Evolutionary conservation across 1,140 invertebrate species (phyloP).

Genomic region (Macrocentrus cingulum): DNA sequence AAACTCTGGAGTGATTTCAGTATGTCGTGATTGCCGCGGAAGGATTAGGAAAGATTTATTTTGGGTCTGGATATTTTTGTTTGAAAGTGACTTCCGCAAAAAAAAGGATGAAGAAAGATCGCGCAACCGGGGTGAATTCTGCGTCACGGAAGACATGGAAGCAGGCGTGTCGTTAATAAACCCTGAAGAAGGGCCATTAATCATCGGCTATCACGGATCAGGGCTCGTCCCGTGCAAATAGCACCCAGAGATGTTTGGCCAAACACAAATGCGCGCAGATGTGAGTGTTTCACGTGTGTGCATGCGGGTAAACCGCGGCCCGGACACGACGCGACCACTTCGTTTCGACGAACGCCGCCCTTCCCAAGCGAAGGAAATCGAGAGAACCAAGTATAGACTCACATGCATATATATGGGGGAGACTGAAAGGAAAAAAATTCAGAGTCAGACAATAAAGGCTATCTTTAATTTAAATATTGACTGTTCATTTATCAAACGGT

Average conservation of each 20-base stretch:
- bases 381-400: conserved; percentile 8
- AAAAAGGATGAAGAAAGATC: conserved; percentile 18
- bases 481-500: conserved; percentile 45
- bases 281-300: conserved; percentile 4
- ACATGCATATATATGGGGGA: background rate
- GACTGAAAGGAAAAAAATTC: background rate
- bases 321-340: conserved; percentile 13
- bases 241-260: conserved; percentile 38
- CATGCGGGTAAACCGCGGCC: conserved; percentile 23
- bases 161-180: conserved; percentile 45
- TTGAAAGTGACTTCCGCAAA: background rate
- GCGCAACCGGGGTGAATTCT: conserved; percentile 10
- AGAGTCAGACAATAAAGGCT: conserved; percentile 7
- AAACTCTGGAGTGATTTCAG: background rate
- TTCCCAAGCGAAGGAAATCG: conserved; percentile 13
- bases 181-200: conserved; percentile 47
- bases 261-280: conserved; percentile 34
- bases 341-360: conserved; percentile 16
- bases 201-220: conserved; percentile 43
- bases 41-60: conserved; percentile 27
- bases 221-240: conserved; percentile 40
- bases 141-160: conserved; percentile 27
- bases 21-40: background rate
- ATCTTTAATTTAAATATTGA: conserved; percentile 49
- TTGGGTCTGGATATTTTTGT: conserved; percentile 16